Percentiles rank a stretch among this genome's conserved stretches.
These are phyloP conservation scores for Corythornis leucogaster DNA, from an alignment of 2,797 vertebrate species.

Conservation along the genomic window DNA sequence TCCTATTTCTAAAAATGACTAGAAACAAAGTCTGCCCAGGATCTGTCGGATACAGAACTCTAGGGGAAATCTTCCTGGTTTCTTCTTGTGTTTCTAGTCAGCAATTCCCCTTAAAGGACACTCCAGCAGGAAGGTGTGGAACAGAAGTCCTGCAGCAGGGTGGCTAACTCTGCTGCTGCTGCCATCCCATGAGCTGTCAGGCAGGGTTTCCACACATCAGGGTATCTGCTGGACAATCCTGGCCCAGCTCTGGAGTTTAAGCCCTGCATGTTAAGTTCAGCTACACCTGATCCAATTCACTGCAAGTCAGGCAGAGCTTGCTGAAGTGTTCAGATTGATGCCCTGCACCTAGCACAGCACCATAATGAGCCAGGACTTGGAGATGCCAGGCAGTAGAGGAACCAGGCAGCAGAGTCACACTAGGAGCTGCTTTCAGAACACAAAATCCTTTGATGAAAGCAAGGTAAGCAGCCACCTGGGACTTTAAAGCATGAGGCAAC, in stretches of 20 bases:
- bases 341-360: not conserved
- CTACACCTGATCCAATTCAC: not conserved
- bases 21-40: not conserved
- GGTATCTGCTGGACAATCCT: not conserved
- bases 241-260: not conserved
- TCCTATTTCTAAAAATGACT: not conserved
- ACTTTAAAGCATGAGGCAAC: not conserved
- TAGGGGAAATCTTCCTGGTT: not conserved
- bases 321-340: accelerated
- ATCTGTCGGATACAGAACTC: not conserved
- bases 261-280: not conserved
- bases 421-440: not conserved
- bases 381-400: not conserved
- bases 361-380: not conserved
- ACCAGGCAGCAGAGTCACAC: not conserved
- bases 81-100: not conserved
- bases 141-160: not conserved
- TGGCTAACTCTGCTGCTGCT: not conserved
- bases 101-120: not conserved
- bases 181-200: not conserved
- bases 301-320: not conserved
- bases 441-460: not conserved
- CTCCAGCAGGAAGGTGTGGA: not conserved
- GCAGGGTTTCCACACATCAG: not conserved
- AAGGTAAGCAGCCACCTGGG: not conserved